phyloP scores from a whole-genome alignment of 2,797 vertebrate genomes.

The Catostomus latipinnis region DNA sequence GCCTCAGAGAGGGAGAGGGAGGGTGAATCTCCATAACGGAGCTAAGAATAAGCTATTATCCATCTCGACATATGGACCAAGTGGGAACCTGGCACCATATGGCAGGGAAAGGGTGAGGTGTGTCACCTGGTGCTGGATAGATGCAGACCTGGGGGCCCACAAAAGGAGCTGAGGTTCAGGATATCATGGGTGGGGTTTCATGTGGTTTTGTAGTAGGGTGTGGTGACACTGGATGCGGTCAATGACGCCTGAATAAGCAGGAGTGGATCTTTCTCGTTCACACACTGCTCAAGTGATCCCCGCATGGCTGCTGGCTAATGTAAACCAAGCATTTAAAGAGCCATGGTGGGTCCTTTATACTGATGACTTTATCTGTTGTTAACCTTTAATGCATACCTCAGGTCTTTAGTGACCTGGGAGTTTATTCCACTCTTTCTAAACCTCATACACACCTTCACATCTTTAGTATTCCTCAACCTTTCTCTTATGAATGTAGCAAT shows the following conservation, averaged over 20 bases:
- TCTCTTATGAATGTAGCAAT: no score
- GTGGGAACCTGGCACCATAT: conserved; percentile 45
- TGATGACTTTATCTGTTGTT: conserved; percentile 11
- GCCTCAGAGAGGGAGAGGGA: background rate
- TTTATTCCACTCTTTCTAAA: no score
- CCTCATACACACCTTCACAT: no score
- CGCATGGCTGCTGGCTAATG: conserved; percentile 51
- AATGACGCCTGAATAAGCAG: conserved; percentile 47
- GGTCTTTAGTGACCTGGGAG: no score
- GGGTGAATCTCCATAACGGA: conserved; percentile 58
- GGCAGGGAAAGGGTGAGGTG: conserved; percentile 40
- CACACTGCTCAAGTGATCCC: conserved; percentile 50
- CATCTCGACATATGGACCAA: conserved; percentile 32
- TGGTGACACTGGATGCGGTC: conserved; percentile 29
- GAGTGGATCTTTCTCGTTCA: conserved; percentile 47
- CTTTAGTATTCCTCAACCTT: no score
- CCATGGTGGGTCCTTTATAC: conserved; percentile 8
- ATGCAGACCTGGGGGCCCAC: conserved; percentile 3
- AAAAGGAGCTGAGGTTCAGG: conserved; percentile 8
- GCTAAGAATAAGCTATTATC: conserved; percentile 43
- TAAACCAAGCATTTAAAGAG: conserved; percentile 37
- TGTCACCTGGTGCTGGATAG: conserved; percentile 21
- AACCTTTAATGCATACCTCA: background rate
- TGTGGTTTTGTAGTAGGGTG: conserved; percentile 41
- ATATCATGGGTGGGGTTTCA: conserved; percentile 32